Conservation (phyloP, 2,797 vertebrate genomes). For the Smutsia gigantea region DNA sequence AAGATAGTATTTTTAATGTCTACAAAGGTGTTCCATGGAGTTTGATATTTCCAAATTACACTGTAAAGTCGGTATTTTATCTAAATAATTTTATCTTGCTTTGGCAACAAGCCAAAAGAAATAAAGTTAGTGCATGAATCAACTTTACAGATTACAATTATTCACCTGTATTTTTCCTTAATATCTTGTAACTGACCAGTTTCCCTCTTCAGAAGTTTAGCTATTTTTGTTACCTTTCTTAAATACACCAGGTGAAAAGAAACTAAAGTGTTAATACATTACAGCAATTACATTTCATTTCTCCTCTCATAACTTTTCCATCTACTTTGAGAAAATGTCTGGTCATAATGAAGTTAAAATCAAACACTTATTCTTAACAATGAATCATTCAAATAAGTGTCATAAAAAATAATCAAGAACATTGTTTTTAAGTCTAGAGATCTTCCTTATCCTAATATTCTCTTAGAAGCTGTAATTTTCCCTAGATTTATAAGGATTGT, state of each 20-base stretch:
- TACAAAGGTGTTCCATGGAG: not conserved
- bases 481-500: not conserved
- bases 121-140: not conserved
- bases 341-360: not conserved
- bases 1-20: conserved; percentile 11
- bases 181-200: not conserved
- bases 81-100: conserved; percentile 33
- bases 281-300: not conserved
- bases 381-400: not conserved
- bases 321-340: not conserved
- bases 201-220: not conserved
- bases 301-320: not conserved
- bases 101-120: not conserved
- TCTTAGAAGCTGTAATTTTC: not conserved
- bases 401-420: not conserved
- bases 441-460: not conserved
- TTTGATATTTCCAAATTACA: not conserved
- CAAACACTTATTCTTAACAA: not conserved
- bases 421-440: not conserved
- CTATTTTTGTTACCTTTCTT: conserved; percentile 20
- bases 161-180: not conserved
- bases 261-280: not conserved
- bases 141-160: not conserved
- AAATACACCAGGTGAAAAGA: not conserved
- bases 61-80: not conserved